Evolutionary conservation across 2,797 vertebrate species (phyloP), one percentile per base, ranked within the genome.

Genomic region (Poliocrania exsul): DNA sequence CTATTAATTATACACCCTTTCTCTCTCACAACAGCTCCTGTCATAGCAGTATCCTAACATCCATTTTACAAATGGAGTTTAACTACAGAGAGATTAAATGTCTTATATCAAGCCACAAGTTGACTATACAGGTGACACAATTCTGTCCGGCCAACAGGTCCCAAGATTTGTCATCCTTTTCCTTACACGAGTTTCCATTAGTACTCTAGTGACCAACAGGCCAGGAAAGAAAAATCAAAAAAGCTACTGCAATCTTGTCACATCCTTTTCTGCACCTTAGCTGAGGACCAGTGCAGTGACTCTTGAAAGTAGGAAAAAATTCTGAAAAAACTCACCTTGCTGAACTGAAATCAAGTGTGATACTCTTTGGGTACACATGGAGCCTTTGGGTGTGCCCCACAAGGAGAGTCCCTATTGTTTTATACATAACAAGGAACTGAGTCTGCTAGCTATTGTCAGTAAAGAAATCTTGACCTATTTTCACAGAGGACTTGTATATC

Each of bases 1-100:
- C 88, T 83, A 95, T 92, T 94, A 95, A 95, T 95, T 96, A 86
- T 50, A 78, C 11, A 74, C 65, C 24, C 69, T 66, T 90, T 90
- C 29, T 33, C 69, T 94, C 79, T 94, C 61, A 50, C 75, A 86
- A 61, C 57, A 78, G 31, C 24, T 93, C 31, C 50, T 96, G 69
- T 65, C 64, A 18, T 12, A 83, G 69, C 60, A 87, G 49, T 37
- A 47, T 81, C 85, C 31, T 71, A 74, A 91, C 70, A 90, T 71
- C 38, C 89, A 81, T 94, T 93, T 93, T 71, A 90, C 75, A 83
- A 81, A 81, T 5, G 28, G 31, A 33, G 9, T 62, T 91, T 92
- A 95, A 93, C 61, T 89, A 72, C 38, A 58, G 42, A 53, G 78
- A 92, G 75, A 87, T 88, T 93, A 83, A 94, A 90, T 74, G 50